Conservation (phyloP, 64 coral and sea anemone genomes). For the Anthopleura sola region DNA sequence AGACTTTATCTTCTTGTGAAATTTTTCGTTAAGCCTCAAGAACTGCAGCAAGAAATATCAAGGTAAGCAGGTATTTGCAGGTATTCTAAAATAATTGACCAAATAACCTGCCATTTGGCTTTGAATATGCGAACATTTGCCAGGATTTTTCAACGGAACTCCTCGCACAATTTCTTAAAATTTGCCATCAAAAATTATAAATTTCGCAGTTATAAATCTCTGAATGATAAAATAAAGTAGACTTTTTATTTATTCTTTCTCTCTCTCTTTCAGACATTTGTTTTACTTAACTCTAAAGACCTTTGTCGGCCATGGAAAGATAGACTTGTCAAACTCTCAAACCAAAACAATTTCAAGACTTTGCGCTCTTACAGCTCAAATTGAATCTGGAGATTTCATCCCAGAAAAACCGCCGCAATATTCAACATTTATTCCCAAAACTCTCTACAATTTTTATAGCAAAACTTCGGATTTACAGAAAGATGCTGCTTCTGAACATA, state of each 20-base stretch:
- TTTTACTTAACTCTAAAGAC: constrained; percentile 96
- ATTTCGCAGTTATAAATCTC: background rate
- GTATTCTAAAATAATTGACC: background rate
- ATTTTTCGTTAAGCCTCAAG: constrained; percentile 99
- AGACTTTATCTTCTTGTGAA: constrained; percentile 93
- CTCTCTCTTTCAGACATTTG: constrained; percentile 75
- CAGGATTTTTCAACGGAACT: constrained; percentile 13
- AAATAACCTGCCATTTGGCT: background rate
- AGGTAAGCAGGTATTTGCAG: constrained; percentile 56
- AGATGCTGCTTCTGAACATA: constrained; percentile 79
- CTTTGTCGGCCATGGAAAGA: constrained; percentile 66
- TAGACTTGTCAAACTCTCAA: constrained; percentile 81
- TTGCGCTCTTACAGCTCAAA: constrained; percentile 83
- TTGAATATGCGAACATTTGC: constrained; percentile 18
- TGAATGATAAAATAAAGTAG: constrained; percentile 15
- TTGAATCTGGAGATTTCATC: constrained; percentile 82
- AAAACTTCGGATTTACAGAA: constrained; percentile 93
- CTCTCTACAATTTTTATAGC: constrained; percentile 61
- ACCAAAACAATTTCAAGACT: constrained; percentile 82
- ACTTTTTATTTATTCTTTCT: constrained; percentile 4
- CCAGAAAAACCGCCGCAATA: constrained; percentile 77
- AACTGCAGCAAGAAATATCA: constrained; percentile 99
- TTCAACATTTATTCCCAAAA: constrained; percentile 78
- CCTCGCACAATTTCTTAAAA: background rate
- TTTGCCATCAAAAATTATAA: background rate